Base-by-base conservation (phyloP, 1,140 invertebrate species). In the Lasioglossum albipes region DNA sequence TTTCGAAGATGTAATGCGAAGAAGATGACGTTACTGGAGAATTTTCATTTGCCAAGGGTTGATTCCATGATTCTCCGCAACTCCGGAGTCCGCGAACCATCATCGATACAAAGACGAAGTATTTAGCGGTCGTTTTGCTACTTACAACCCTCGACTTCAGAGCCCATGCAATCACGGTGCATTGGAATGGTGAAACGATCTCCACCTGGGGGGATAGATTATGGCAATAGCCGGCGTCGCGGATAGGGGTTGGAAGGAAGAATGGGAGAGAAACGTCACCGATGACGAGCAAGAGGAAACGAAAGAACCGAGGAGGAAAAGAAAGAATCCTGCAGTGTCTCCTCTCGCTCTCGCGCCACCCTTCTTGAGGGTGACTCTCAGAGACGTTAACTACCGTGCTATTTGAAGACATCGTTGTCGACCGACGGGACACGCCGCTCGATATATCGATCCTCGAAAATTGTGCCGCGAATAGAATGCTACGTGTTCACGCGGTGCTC, bases 371-470 rank as follows among this genome's bases (percentile, higher is more conserved):
- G 62, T 27, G 65, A 82, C 82, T 75, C 81, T 76, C 80, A 83
- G 84, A 77, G 73, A 67, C 69, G 81, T 80, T 91, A 91, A 90
- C 89, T 89, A 90, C 88, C 64, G 84, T 70, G 87, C 88, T 89
- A 90, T 91, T 91, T 89, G 88, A 88, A 89, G 88, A 82, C 87
- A 82, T 69, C 71, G 72, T 83, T 70, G 84, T 83, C 84, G 78
- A 84, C 83, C 81, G 84, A 89, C 84, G 82, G 84, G 84, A 87
- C 87, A 89, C 75, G 67, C 72, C 84, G 88, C 76, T 89, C 90
- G 86, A 92, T 90, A 88, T 92, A 93, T 93, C 91, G 93, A 93
- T 92, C 88, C 83, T 90, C 79, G 72, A 81, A 90, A 92, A 92
- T 90, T 91, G 89, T 91, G 92, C 87, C 90, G 91, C 88, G 89